Conservation (phyloP, 2,888 invertebrate species). For the Crocallis elinguaria region DNA sequence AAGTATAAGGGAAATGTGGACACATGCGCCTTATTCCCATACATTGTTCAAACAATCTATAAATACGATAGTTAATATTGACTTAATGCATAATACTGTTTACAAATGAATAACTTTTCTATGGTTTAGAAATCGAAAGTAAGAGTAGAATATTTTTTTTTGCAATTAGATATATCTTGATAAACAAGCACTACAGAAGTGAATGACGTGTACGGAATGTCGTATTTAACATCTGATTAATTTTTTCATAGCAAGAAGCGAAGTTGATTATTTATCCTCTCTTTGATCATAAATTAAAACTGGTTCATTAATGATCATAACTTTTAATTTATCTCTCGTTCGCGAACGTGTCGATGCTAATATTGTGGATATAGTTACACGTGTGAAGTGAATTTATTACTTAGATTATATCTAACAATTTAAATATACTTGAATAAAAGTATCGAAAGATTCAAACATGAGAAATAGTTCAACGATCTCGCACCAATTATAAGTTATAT, state of each 20-base stretch:
- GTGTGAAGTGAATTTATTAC: conserved; percentile 57
- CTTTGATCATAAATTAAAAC: conserved; percentile 73
- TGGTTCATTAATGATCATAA: conserved; percentile 77
- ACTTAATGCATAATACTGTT: too few relatives aligned
- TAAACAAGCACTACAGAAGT: conserved; percentile 46
- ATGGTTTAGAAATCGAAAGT: too few relatives aligned
- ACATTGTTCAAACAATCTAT: too few relatives aligned
- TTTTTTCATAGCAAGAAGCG: conserved; percentile 59
- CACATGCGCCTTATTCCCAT: too few relatives aligned
- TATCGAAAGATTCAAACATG: conserved; percentile 4
- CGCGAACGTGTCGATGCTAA: conserved; percentile 60
- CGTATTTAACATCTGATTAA: conserved; percentile 55
- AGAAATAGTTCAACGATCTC: conserved; percentile 30
- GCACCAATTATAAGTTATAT: conserved; percentile 54
- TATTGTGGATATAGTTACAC: conserved; percentile 49
- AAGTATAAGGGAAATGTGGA: too few relatives aligned
- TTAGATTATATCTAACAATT: conserved; percentile 13
- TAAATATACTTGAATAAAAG: conserved; percentile 1
- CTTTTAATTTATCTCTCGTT: conserved; percentile 70
- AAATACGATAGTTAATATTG: too few relatives aligned
- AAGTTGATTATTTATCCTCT: conserved; percentile 66
- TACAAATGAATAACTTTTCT: too few relatives aligned
- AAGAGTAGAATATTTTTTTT: too few relatives aligned
- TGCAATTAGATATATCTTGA: too few relatives aligned
- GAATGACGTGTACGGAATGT: conserved; percentile 52